These are phyloP conservation scores for Aegotheles bennettii DNA, from an alignment of 2,113 vertebrate genomes.

Conservation along the genomic window DNA sequence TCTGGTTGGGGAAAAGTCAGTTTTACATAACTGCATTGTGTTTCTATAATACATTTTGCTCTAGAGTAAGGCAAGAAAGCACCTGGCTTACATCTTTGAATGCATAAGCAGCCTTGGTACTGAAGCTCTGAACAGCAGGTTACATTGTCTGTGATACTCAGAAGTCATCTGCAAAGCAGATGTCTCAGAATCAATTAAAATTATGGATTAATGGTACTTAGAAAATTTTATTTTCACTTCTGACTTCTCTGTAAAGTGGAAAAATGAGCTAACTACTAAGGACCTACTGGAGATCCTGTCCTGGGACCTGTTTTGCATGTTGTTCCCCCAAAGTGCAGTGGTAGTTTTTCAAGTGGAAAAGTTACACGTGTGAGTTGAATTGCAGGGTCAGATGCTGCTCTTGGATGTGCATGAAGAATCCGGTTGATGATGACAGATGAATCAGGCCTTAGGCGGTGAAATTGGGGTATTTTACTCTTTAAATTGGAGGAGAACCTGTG, in stretches of 20 bases:
- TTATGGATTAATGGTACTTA: neutral
- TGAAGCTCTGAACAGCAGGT: neutral
- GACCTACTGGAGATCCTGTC: neutral
- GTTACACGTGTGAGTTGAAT: neutral
- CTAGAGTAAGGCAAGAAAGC: neutral
- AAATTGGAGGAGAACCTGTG: neutral
- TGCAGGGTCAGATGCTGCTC: neutral
- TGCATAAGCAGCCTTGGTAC: neutral
- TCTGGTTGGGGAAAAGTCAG: neutral
- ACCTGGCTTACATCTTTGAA: neutral
- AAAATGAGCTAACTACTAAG: neutral
- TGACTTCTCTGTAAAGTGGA: neutral
- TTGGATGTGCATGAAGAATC: conserved; percentile 5
- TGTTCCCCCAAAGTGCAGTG: neutral
- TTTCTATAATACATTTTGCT: neutral
- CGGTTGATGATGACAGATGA: conserved; percentile 8
- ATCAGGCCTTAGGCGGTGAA: neutral
- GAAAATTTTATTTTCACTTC: neutral
- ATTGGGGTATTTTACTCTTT: neutral
- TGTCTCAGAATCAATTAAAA: neutral
- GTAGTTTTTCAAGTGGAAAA: neutral
- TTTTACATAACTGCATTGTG: neutral
- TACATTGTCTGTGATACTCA: neutral
- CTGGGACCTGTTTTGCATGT: neutral
- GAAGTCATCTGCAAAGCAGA: neutral